Conservation (phyloP, 2,113 vertebrate species). For the Actinemys pallida region DNA sequence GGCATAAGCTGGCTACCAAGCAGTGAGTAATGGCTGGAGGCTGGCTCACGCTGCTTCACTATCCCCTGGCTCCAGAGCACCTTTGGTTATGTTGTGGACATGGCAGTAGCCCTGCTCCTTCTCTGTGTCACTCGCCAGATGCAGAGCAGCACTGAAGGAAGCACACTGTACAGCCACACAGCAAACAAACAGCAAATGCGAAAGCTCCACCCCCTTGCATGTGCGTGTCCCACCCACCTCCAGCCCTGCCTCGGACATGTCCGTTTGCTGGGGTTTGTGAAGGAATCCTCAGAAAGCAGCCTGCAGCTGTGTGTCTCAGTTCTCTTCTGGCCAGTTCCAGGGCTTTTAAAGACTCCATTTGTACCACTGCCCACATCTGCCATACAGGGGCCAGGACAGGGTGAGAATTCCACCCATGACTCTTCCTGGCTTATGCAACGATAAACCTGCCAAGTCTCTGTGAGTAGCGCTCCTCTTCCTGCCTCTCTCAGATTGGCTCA, state of each 20-base stretch:
- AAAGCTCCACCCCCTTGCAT: neutral
- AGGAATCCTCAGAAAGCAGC: neutral
- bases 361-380: neutral
- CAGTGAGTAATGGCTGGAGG: neutral
- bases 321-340: neutral
- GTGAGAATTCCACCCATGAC: neutral
- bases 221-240: neutral
- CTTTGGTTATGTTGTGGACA: neutral
- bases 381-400: neutral
- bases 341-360: neutral
- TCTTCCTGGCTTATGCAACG: neutral
- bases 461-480: neutral
- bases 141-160: neutral
- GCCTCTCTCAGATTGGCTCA: neutral
- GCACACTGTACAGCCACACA: neutral
- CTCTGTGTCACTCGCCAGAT: neutral
- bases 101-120: neutral
- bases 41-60: neutral
- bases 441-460: neutral
- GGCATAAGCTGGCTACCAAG: neutral
- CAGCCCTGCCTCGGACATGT: neutral
- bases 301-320: rapidly evolving
- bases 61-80: neutral
- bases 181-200: neutral
- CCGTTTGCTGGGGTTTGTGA: neutral